These are phyloP conservation scores for Thereva unica DNA, from an alignment of 2,888 invertebrate species.

Conservation along the genomic window DNA sequence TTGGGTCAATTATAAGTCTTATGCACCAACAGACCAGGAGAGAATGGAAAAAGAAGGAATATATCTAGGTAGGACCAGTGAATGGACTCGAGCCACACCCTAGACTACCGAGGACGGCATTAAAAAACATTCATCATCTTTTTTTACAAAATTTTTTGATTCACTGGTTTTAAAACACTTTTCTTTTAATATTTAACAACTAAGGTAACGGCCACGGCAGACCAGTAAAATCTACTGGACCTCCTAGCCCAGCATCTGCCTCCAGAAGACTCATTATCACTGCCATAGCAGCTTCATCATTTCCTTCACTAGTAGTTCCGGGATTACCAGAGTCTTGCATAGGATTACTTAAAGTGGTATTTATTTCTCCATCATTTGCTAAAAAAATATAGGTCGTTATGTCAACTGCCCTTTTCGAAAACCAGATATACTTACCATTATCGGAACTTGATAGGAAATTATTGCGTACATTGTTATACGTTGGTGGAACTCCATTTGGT, in stretches of 20 bases:
- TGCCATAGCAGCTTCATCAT: constrained; percentile 89
- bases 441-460: constrained; percentile 53
- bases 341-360: constrained; percentile 21
- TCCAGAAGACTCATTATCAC: constrained; percentile 89
- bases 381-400: neutral
- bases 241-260: constrained; percentile 86
- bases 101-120: too few species aligned
- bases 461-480: constrained; percentile 48
- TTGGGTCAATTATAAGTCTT: too few species aligned
- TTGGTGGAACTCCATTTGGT: constrained; percentile 43
- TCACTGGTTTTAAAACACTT: constrained; percentile 4
- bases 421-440: constrained; percentile 37
- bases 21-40: too few species aligned
- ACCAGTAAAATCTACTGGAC: constrained; percentile 83
- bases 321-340: constrained; percentile 44
- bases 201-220: constrained; percentile 68
- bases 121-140: neutral
- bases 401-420: constrained; percentile 10
- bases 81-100: too few species aligned
- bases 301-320: constrained; percentile 66
- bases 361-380: constrained; percentile 40
- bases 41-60: too few species aligned
- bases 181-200: constrained; percentile 19
- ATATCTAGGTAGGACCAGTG: too few species aligned
- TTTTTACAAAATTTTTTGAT: constrained; percentile 18